These are phyloP conservation scores for Drosophila infuscata DNA, from an alignment of 2,888 invertebrate genomes.

Conservation along the genomic window DNA sequence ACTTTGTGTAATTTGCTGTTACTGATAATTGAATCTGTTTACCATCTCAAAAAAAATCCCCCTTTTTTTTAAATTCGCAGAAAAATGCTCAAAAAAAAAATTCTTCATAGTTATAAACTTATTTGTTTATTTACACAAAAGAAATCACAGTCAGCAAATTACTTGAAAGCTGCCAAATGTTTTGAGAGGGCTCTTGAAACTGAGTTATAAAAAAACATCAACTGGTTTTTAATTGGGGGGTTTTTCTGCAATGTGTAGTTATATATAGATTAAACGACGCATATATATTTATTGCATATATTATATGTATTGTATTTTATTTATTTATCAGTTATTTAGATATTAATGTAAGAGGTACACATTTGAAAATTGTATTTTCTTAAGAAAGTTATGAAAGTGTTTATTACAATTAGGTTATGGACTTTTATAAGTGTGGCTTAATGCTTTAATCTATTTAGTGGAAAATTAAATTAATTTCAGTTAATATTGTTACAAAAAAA, in stretches of 20 bases:
- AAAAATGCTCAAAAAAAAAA: neutral
- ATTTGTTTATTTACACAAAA: slow-evolving; percentile 26
- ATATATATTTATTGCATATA: neutral
- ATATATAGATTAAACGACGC: neutral
- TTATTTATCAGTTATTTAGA: neutral
- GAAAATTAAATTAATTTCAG: neutral
- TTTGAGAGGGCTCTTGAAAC: neutral
- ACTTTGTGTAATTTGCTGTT: neutral
- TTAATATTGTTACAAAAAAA: neutral
- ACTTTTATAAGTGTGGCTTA: neutral
- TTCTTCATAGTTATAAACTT: neutral
- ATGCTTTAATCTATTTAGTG: neutral
- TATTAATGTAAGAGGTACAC: neutral
- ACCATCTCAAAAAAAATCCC: slow-evolving; percentile 10
- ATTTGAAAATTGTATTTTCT: neutral
- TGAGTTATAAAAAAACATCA: neutral
- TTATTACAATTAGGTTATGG: neutral
- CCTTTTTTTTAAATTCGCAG: neutral
- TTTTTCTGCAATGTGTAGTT: neutral
- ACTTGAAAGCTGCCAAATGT: too few species aligned
- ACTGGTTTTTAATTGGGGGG: neutral
- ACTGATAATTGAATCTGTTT: slow-evolving; percentile 1
- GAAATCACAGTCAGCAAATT: neutral
- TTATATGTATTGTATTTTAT: neutral
- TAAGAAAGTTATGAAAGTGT: neutral